phyloP scores from a whole-genome alignment of 2,797 vertebrate species.

The Phyllotis vaccarum region DNA sequence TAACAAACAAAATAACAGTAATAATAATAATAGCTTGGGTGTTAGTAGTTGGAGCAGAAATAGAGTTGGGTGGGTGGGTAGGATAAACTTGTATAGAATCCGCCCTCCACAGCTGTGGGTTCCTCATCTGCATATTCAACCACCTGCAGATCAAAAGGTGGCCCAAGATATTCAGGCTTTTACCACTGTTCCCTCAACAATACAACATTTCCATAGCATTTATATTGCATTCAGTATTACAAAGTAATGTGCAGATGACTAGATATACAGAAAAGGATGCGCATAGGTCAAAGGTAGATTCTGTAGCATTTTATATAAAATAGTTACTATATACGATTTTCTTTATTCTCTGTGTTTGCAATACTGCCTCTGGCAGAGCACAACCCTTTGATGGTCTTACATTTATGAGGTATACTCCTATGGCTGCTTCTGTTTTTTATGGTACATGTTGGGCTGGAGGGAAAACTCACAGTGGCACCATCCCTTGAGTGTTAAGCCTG shows the following conservation, averaged over 20 bases:
- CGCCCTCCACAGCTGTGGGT: no score
- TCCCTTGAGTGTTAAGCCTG: not conserved
- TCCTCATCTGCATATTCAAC: no score
- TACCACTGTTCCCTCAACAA: not conserved
- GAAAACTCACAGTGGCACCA: not conserved
- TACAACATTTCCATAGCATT: not conserved
- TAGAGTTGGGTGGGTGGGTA: no score
- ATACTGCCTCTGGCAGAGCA: not conserved
- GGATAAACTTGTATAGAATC: not conserved
- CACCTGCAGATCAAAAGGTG: not conserved
- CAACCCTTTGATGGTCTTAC: not conserved
- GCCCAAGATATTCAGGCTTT: not conserved
- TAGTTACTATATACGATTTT: no score
- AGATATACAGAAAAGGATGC: rapidly evolving
- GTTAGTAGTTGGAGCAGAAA: no score
- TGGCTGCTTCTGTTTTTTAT: not conserved
- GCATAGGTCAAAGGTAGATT: not conserved
- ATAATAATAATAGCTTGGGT: not conserved
- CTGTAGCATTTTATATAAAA: not conserved
- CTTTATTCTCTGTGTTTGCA: not conserved
- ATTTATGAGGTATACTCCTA: not conserved
- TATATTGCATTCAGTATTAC: not conserved
- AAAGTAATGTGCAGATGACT: not conserved
- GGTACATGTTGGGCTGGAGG: not conserved
- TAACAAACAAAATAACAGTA: not conserved